Percentiles rank a stretch among this genome's conserved stretches.
phyloP scores from a whole-genome alignment of 2,113 vertebrate species.

The Danionella cerebrum region DNA sequence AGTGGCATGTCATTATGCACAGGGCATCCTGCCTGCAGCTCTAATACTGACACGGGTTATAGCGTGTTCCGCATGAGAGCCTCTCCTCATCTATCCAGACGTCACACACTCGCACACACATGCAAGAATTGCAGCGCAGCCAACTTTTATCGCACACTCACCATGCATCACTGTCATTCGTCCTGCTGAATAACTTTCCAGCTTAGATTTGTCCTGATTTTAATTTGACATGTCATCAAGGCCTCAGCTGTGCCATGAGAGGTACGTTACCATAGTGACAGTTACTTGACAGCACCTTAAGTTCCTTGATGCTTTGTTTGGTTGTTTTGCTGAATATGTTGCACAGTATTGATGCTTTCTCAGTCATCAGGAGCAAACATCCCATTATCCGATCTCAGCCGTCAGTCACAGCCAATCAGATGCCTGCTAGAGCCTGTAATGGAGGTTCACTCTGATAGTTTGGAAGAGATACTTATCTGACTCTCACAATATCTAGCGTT shows the following conservation, averaged over 20 bases:
- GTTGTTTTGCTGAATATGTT: neutral
- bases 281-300: neutral
- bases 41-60: constrained; percentile 25
- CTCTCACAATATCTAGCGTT: neutral
- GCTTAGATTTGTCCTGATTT: constrained; percentile 20
- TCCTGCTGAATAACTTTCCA: constrained; percentile 7
- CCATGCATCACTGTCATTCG: constrained; percentile 6
- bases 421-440: neutral
- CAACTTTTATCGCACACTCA: neutral
- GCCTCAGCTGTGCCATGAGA: neutral
- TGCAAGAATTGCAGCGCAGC: neutral
- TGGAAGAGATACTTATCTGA: neutral
- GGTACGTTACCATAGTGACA: neutral
- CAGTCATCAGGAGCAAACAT: neutral
- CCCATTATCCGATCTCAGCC: neutral
- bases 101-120: constrained; percentile 12
- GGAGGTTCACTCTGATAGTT: neutral
- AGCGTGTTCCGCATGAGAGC: constrained; percentile 34
- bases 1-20: constrained; percentile 42
- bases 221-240: constrained; percentile 21
- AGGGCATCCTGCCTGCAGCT: constrained; percentile 34
- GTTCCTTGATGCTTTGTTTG: neutral
- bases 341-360: neutral
- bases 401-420: neutral
- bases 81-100: constrained; percentile 39